Evolutionary conservation across 1,140 invertebrate genomes (phyloP), one percentile per base, ranked within the genome.

Genomic region (Charaxes varanes): DNA sequence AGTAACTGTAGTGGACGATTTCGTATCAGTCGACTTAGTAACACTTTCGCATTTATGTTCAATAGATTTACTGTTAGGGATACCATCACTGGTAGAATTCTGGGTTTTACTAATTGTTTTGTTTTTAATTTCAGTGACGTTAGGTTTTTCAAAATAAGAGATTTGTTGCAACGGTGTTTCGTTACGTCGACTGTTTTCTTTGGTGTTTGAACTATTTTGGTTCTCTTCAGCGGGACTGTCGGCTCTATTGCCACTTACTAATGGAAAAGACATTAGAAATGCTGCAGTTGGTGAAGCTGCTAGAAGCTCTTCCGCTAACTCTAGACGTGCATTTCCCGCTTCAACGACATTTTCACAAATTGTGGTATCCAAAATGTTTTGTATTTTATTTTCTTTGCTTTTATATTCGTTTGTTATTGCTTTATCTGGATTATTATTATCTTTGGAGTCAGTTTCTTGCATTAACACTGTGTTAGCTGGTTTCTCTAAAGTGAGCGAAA

Each of bases 211-310:
- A 33, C 42, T 33, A 40, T 24, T 59, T 34, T 63, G 62, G n/a
- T 53, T 23, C 33, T 81, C 79, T 36, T 83, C 79, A 19, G 72
- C 66, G 3, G 84, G 84, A 26, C 82, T 85, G 27, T 86, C 84
- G 7, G 82, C 82, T 50, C 84, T 67, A 44, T 83, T 83, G 1
- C 84, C 84, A 42, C 78, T 76, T 1, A 93, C 91, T 6, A 93
- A 70, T 1, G 92, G 92, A 56, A 93, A 93, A 4, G 91, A 89
- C 70, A 91, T 87, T 10, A 93, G 70, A 65, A 92, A 92, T 4
- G 92, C 92, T 13, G 91, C 92, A 5, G 91, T 93, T 6, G 92
- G 91, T 10, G 92, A 93, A 48, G 91, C 90, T 5, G 91, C 90
- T 66, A 93, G 89, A 51, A 92, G 88, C 61, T 92, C 91, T 65